These are phyloP conservation scores for Bos javanicus DNA, from an alignment of 2,113 vertebrate species.

Conservation along the genomic window DNA sequence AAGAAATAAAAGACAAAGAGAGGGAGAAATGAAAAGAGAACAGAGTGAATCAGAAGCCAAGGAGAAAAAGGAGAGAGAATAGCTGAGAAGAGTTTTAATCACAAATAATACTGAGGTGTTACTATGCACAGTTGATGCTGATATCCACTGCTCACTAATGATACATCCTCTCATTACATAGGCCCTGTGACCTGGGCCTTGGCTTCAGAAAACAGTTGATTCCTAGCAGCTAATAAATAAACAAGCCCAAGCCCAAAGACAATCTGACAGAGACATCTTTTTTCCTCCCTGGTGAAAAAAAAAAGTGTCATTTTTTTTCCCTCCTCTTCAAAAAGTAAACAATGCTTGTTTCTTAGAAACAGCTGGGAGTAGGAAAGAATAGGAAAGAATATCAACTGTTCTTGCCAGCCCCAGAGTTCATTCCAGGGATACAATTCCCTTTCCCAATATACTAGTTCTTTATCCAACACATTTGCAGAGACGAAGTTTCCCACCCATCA, in stretches of 20 bases:
- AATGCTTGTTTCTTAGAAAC: constrained; percentile 73
- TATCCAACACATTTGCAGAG: constrained; percentile 47
- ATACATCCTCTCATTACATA: neutral
- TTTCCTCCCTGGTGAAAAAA: constrained; percentile 30
- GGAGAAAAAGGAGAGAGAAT: neutral
- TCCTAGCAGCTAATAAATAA: constrained; percentile 56
- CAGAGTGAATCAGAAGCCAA: neutral
- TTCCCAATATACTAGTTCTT: constrained; percentile 46
- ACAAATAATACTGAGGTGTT: neutral
- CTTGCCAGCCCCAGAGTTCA: constrained; percentile 60
- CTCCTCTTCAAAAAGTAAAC: constrained; percentile 62
- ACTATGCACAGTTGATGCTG: neutral
- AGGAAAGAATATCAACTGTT: constrained; percentile 68
- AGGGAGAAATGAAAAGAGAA: neutral
- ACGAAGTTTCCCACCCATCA: constrained; percentile 31
- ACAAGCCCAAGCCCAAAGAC: constrained; percentile 55
- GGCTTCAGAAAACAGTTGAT: constrained; percentile 40
- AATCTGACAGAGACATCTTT: constrained; percentile 61
- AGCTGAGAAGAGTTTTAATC: neutral
- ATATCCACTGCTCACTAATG: neutral
- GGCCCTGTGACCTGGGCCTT: constrained; percentile 13
- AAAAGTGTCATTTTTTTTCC: constrained; percentile 33
- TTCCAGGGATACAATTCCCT: constrained; percentile 58
- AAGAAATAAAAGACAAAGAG: constrained; percentile 3
- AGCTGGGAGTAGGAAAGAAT: constrained; percentile 44